A percentile compares a stretch with the other conserved stretches of the same genome.
Evolutionary conservation across 2,888 invertebrate genomes (phyloP).

Genomic region (Protophormia terraenovae): DNA sequence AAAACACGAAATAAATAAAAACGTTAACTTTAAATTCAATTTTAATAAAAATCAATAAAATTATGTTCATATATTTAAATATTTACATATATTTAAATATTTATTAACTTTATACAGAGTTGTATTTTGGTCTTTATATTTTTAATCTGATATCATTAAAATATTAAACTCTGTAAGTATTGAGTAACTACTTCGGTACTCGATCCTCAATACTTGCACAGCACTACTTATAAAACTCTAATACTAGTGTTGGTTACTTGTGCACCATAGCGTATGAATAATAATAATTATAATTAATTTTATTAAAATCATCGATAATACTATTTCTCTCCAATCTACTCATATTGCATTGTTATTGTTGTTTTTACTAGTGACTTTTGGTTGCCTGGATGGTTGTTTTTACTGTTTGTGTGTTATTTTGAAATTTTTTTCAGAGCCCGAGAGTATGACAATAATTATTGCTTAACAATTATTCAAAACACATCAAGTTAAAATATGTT

Average conservation of each 20-base stretch:
- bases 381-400: background rate
- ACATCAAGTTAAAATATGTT: background rate
- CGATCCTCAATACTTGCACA: too few species aligned
- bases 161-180: too few species aligned
- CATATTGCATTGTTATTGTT: background rate
- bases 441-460: constrained; percentile 12
- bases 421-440: background rate
- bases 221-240: too few species aligned
- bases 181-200: too few species aligned
- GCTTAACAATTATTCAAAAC: background rate
- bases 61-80: too few species aligned
- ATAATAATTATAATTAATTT: constrained; percentile 32
- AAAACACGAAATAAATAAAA: too few species aligned
- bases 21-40: too few species aligned
- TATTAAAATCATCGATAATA: background rate
- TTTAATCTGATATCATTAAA: too few species aligned
- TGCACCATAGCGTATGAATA: background rate
- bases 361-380: background rate
- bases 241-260: background rate
- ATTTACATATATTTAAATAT: too few species aligned
- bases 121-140: too few species aligned
- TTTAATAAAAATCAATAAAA: too few species aligned
- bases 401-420: background rate
- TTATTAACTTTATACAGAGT: too few species aligned
- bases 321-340: background rate